phyloP scores from a whole-genome alignment of 1,140 invertebrate species.

The Penaeus vannamei region DNA sequence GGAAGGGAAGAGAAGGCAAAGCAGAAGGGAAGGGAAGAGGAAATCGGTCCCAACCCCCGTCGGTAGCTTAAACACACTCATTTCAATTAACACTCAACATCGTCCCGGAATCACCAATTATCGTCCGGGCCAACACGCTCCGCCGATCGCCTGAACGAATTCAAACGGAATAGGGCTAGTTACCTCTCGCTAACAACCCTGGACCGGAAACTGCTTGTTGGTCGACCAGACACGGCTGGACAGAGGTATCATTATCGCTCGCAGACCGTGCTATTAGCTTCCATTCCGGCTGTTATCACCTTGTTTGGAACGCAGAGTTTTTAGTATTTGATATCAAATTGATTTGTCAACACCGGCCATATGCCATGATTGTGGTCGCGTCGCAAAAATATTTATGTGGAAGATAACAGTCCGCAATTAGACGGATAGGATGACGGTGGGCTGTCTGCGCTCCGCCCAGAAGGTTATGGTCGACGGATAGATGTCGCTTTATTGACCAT shows the following conservation, averaged over 20 bases:
- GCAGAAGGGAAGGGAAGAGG: too few relatives aligned
- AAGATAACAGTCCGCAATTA: conserved; percentile 2
- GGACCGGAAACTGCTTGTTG: conserved; percentile 54
- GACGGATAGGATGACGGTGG: too few relatives aligned
- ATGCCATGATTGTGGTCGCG: conserved; percentile 45
- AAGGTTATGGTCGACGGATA: background rate
- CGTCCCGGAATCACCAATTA: too few relatives aligned
- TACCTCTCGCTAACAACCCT: conserved; percentile 41
- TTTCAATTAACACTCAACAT: too few relatives aligned
- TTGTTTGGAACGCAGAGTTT: conserved; percentile 39
- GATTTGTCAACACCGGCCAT: conserved; percentile 50
- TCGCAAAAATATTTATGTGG: conserved; percentile 1
- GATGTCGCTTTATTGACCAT: too few relatives aligned
- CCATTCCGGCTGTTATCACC: conserved; percentile 53
- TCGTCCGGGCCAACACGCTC: background rate
- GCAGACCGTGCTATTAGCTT: conserved; percentile 38
- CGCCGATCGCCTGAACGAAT: conserved; percentile 21
- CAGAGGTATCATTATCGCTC: conserved; percentile 49
- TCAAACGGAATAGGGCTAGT: background rate
- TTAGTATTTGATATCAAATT: conserved; percentile 42
- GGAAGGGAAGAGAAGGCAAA: too few relatives aligned
- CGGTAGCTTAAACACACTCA: too few relatives aligned
- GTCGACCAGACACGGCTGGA: conserved; percentile 51
- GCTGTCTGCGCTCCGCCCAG: background rate
- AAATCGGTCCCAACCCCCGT: too few relatives aligned